These are phyloP conservation scores for Sebastiscus albofasciatus DNA, from an alignment of 2,797 vertebrate species.

Conservation along the genomic window DNA sequence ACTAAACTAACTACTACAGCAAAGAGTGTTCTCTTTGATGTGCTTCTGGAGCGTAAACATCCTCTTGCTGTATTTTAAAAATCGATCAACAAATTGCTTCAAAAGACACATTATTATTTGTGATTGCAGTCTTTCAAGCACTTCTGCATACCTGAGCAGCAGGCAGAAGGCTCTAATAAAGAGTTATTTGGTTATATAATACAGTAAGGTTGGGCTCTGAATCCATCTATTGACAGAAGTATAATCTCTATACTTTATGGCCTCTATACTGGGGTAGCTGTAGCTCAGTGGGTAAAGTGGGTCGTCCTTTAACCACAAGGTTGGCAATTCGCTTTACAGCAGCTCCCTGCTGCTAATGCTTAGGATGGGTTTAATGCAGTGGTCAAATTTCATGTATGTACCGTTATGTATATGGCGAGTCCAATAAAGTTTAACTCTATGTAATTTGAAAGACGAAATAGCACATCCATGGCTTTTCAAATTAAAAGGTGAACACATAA, in stretches of 20 bases:
- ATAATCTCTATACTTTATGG: neutral
- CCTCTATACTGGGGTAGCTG: too few species aligned
- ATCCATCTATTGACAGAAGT: neutral
- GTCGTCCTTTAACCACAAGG: too few species aligned
- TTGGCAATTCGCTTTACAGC: too few species aligned
- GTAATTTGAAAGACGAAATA: neutral
- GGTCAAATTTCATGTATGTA: too few species aligned
- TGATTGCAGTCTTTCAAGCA: slow-evolving; percentile 10
- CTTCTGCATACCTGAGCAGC: slow-evolving; percentile 3
- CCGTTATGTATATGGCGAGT: too few species aligned
- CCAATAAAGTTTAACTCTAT: too few species aligned
- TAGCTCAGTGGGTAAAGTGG: too few species aligned
- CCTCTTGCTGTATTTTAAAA: slow-evolving; percentile 4
- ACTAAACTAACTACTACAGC: neutral
- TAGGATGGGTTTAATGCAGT: too few species aligned
- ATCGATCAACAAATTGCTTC: slow-evolving; percentile 19
- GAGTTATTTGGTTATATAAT: slow-evolving; percentile 11
- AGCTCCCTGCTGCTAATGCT: too few species aligned
- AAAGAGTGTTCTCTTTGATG: neutral
- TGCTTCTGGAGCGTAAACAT: neutral
- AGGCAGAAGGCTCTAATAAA: slow-evolving; percentile 20
- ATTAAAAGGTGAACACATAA: neutral
- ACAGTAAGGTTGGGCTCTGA: slow-evolving; percentile 1
- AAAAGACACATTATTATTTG: slow-evolving; percentile 28
- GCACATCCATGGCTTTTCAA: neutral